A percentile compares a stretch with the other conserved stretches of the same genome.
Evolutionary conservation across 2,113 vertebrate species (phyloP).

Genomic region (Paralichthys olivaceus): DNA sequence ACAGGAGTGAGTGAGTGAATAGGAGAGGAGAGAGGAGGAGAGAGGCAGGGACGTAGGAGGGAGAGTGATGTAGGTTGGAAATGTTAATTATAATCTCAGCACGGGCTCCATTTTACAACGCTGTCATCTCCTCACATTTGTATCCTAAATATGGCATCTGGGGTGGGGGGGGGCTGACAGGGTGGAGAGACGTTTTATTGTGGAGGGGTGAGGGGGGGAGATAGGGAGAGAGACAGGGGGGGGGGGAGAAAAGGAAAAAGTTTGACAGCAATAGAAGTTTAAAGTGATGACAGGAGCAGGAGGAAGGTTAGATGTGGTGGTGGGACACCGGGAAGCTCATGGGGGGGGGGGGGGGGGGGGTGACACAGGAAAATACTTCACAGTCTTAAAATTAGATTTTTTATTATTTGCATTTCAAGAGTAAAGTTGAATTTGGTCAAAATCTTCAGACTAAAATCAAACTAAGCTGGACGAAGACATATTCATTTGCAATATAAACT

Average conservation of each 20-base stretch:
- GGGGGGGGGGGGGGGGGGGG: background rate
- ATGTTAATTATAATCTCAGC: constrained; percentile 86
- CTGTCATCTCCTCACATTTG: constrained; percentile 79
- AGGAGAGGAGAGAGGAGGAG: constrained; percentile 70
- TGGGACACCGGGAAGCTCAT: constrained; percentile 36
- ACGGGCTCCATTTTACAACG: constrained; percentile 85
- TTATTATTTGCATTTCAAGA: no score
- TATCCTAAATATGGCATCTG: constrained; percentile 80
- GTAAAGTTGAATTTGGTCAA: no score
- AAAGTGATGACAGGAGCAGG: constrained; percentile 50
- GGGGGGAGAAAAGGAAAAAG: constrained; percentile 29
- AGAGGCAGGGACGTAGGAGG: constrained; percentile 68
- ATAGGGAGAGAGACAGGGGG: background rate
- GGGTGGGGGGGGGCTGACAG: constrained; percentile 66
- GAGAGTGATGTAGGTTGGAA: constrained; percentile 85
- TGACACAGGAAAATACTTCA: background rate
- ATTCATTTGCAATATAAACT: no score
- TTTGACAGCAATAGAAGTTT: constrained; percentile 55
- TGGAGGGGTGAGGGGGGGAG: background rate
- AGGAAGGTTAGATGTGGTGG: constrained; percentile 34
- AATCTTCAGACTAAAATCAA: no score
- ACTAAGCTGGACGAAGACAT: no score
- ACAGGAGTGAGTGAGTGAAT: constrained; percentile 81
- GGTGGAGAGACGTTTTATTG: constrained; percentile 40
- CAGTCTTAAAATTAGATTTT: no score